Base-by-base conservation (phyloP, 2,797 vertebrate species). In the Danionella dracula region DNA sequence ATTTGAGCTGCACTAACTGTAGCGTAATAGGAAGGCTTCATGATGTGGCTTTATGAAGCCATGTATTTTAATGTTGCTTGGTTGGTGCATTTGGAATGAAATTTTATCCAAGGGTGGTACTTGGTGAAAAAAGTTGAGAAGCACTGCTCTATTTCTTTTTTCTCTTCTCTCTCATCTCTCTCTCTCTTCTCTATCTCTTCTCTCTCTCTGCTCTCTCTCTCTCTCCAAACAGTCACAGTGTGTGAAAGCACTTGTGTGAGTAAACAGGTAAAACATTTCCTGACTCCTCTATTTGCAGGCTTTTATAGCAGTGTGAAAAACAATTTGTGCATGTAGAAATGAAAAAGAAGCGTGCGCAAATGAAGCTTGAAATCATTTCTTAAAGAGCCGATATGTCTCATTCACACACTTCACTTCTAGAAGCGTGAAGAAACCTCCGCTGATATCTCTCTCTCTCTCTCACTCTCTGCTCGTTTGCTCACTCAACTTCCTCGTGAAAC, bases 181-280 rank as follows among this genome's bases (percentile, higher is more conserved):
- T 61, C 15, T 10, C 31, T 1, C 27, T n/a, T 29, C 5, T 15
- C 57, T n/a, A 15, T 27, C 29, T 17, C 41, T 16, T 62, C 49
- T 37, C 9, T 64, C 21, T 9, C 48, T 13, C 16, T 15, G 55
- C 15, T 10, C 31, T 2, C 29, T 31, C 5, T 15, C 57, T n/a
- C 29, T 19, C 29, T 17, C 12, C 42, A 57, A 38, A 29, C 6
- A 59, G 19, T 45, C 8, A 23, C 35, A 78, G n/a, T 78, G 79
- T 78, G 81, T 81, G 76, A 82, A 78, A 27, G 66, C 74, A 66
- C 76, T 79, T 80, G 66, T 72, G 82, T 83, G 73, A 66, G 73
- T 60, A 82, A 81, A 78, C 83, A 85, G 85, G 80, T 83, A 84
- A 84, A 87, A 87, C 81, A 82, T 78, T 78, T 81, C 65, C 49